A percentile compares a stretch with the other conserved stretches of the same genome.
Conservation (phyloP, 2,888 invertebrate species). For the Emmelina monodactyla region DNA sequence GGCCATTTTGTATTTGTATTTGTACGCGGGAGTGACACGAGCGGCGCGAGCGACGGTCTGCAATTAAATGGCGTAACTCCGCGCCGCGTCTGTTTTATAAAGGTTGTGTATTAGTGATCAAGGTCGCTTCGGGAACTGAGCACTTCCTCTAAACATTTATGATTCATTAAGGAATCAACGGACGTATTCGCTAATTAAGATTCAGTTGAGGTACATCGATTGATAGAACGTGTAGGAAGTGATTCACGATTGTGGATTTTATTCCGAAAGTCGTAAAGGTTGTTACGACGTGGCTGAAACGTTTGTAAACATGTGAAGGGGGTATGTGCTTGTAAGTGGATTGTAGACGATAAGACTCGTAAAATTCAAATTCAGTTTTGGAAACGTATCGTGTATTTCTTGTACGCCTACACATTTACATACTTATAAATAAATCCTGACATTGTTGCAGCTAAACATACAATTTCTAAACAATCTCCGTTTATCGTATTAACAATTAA, state of each 20-base stretch:
- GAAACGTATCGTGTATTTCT: too few relatives aligned
- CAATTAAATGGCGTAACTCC: slow-evolving; percentile 30
- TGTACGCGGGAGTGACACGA: slow-evolving; percentile 13
- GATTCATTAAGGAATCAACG: slow-evolving; percentile 11
- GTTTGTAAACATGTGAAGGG: too few relatives aligned
- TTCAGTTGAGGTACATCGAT: slow-evolving; percentile 3
- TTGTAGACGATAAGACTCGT: too few relatives aligned
- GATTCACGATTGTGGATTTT: not conserved
- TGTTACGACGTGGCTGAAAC: too few relatives aligned
- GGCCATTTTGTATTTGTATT: slow-evolving; percentile 17
- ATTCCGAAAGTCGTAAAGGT: not conserved
- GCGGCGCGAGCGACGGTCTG: slow-evolving; percentile 14
- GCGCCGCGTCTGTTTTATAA: slow-evolving; percentile 21
- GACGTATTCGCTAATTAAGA: slow-evolving; percentile 11
- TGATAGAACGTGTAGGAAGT: not conserved
- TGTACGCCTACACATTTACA: too few relatives aligned
- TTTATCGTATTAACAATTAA: too few relatives aligned
- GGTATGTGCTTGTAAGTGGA: too few relatives aligned
- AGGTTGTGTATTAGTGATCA: slow-evolving; percentile 15
- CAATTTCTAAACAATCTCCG: too few relatives aligned
- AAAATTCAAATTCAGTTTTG: too few relatives aligned
- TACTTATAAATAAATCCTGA: too few relatives aligned
- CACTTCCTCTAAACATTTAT: slow-evolving; percentile 13
- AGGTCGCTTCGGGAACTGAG: slow-evolving; percentile 15
- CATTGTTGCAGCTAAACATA: too few relatives aligned